Percentiles rank a stretch among this genome's conserved stretches.
phyloP scores from a whole-genome alignment of 2,888 invertebrate genomes.

The Caenorhabditis japonica region DNA sequence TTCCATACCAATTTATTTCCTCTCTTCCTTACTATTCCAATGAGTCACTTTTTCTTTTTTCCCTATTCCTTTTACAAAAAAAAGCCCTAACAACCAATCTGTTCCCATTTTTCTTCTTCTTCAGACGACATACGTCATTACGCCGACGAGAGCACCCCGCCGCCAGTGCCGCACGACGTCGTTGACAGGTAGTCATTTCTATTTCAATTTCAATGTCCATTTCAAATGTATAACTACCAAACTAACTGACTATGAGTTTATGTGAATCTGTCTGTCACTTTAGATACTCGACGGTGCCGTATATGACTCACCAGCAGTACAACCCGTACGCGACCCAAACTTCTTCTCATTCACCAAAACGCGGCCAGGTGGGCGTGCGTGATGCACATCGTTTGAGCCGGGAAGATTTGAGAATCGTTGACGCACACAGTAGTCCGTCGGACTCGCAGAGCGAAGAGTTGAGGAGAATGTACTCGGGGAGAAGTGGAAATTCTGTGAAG shows the following conservation, averaged over 20 bases:
- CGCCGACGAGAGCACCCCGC: slow-evolving; percentile 57
- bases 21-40: too few relatives aligned
- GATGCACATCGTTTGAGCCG: slow-evolving; percentile 54
- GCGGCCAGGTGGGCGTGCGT: slow-evolving; percentile 40
- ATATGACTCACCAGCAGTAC: slow-evolving; percentile 46
- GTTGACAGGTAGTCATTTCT: slow-evolving; percentile 30
- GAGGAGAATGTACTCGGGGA: slow-evolving; percentile 49
- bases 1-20: too few relatives aligned
- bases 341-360: slow-evolving; percentile 21
- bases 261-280: too few relatives aligned
- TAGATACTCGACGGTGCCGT: slow-evolving; percentile 51
- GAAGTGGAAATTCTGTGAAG: slow-evolving; percentile 40
- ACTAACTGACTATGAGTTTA: too few relatives aligned
- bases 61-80: not conserved
- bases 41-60: not conserved
- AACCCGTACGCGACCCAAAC: slow-evolving; percentile 23
- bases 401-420: slow-evolving; percentile 44
- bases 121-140: slow-evolving; percentile 54
- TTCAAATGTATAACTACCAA: not conserved
- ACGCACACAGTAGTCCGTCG: slow-evolving; percentile 44
- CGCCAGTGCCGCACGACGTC: slow-evolving; percentile 47
- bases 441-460: slow-evolving; percentile 51
- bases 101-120: slow-evolving; percentile 21
- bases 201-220: too few relatives aligned
- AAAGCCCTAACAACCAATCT: slow-evolving; percentile 15